phyloP scores from a whole-genome alignment of 2,888 invertebrate species.

The Omphaloscelis lunosa region DNA sequence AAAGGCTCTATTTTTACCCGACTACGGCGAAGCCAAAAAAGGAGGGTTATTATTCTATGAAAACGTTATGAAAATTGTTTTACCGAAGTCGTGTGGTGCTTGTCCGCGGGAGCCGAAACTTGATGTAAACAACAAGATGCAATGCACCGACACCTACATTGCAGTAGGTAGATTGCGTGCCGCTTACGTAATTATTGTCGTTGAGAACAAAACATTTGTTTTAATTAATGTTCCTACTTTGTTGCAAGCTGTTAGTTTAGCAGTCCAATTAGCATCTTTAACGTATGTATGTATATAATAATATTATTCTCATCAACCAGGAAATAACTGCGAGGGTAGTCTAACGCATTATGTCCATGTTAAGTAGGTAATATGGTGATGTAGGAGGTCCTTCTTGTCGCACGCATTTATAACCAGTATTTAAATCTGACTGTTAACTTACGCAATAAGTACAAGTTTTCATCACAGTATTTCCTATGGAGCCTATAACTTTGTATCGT shows the following conservation, averaged over 20 bases:
- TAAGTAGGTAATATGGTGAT: constrained; percentile 6
- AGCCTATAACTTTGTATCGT: constrained; percentile 12
- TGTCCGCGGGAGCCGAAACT: neutral
- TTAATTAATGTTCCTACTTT: neutral
- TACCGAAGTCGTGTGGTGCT: neutral
- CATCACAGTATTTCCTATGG: constrained; percentile 30
- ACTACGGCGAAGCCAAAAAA: too few species aligned
- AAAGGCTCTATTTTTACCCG: neutral
- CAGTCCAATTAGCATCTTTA: constrained; percentile 23
- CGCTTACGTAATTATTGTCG: constrained; percentile 16
- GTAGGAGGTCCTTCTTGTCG: constrained; percentile 4
- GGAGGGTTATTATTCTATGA: neutral
- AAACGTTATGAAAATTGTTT: neutral
- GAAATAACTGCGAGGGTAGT: constrained; percentile 27
- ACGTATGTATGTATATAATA: neutral
- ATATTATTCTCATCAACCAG: constrained; percentile 29
- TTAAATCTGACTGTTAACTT: constrained; percentile 29
- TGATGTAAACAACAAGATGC: constrained; percentile 6
- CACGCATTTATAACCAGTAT: constrained; percentile 11
- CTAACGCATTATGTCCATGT: constrained; percentile 31
- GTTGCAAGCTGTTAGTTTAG: constrained; percentile 7
- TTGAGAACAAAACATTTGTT: constrained; percentile 23
- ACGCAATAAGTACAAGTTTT: constrained; percentile 36
- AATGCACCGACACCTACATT: neutral
- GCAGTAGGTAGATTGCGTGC: neutral